Conservation (phyloP, 2,888 invertebrate species). For the Phanerotoma sp. region DNA sequence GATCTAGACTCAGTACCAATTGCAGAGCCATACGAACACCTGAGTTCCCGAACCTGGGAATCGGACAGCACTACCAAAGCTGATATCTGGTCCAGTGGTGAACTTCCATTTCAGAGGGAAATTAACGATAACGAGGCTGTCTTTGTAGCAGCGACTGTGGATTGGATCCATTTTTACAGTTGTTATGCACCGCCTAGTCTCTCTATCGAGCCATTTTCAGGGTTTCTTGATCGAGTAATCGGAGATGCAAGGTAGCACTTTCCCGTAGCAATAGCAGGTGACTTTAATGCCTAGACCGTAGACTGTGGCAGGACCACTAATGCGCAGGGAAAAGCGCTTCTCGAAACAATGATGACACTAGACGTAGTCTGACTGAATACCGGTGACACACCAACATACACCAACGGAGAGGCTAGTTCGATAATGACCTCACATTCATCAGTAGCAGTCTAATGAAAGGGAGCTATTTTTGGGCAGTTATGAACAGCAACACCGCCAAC, state of each 20-base stretch:
- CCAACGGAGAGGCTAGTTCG: no score
- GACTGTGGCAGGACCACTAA: conserved; percentile 31
- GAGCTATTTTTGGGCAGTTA: no score
- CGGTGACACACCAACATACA: no score
- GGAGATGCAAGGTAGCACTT: conserved; percentile 19
- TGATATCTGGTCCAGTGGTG: conserved; percentile 30
- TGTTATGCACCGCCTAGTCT: conserved; percentile 31
- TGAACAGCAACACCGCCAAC: no score
- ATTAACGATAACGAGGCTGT: conserved; percentile 15
- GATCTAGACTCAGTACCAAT: conserved; percentile 22
- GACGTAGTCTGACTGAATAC: no score
- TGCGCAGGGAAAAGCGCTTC: conserved; percentile 25
- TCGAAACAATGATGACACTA: no score
- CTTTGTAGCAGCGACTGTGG: conserved; percentile 27
- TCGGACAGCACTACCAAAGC: conserved; percentile 27
- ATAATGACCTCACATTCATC: no score
- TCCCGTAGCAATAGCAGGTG: conserved; percentile 31
- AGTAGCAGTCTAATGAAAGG: no score
- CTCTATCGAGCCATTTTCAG: conserved; percentile 13
- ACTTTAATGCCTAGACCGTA: conserved; percentile 31
- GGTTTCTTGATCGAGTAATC: conserved; percentile 25
- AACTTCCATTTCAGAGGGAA: conserved; percentile 19
- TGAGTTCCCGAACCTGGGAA: conserved; percentile 22
- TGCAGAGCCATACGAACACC: conserved; percentile 31
- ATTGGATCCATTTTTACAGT: conserved; percentile 26